These are phyloP conservation scores for Mythimna albipuncta DNA, from an alignment of 2,888 invertebrate species.

Conservation along the genomic window DNA sequence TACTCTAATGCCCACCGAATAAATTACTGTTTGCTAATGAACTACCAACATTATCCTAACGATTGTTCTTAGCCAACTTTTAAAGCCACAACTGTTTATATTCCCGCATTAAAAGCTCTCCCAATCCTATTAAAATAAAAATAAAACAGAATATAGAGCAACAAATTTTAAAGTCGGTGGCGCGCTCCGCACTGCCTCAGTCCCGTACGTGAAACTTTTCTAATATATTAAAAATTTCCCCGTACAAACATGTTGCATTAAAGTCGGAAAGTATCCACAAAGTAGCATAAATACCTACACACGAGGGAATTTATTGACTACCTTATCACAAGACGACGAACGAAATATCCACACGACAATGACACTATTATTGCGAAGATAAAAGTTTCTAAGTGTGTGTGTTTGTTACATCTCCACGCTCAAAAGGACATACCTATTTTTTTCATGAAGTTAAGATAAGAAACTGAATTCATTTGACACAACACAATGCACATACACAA, in stretches of 20 bases:
- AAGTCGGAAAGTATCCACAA: slow-evolving; percentile 72
- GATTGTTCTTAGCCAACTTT: slow-evolving; percentile 76
- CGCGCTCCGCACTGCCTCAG: slow-evolving; percentile 67
- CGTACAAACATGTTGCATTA: slow-evolving; percentile 78
- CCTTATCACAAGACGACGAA: slow-evolving; percentile 37
- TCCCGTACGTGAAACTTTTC: slow-evolving; percentile 76
- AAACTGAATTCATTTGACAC: too few species aligned
- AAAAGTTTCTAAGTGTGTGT: not conserved
- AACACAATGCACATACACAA: too few species aligned
- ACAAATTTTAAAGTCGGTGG: slow-evolving; percentile 80
- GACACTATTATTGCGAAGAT: not conserved
- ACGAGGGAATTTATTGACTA: slow-evolving; percentile 61
- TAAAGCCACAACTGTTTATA: slow-evolving; percentile 75
- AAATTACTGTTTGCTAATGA: slow-evolving; percentile 70
- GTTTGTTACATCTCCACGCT: not conserved
- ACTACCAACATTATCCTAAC: slow-evolving; percentile 75
- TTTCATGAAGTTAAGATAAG: too few species aligned
- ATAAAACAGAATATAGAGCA: slow-evolving; percentile 72
- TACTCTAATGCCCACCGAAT: slow-evolving; percentile 60
- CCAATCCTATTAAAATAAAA: slow-evolving; percentile 79
- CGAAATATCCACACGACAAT: not conserved
- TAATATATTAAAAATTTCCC: slow-evolving; percentile 83
- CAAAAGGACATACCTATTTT: too few species aligned
- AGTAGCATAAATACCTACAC: slow-evolving; percentile 71
- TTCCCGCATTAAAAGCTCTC: slow-evolving; percentile 72